Conservation (phyloP, 2,888 invertebrate species). For the Catocala sponsa region DNA sequence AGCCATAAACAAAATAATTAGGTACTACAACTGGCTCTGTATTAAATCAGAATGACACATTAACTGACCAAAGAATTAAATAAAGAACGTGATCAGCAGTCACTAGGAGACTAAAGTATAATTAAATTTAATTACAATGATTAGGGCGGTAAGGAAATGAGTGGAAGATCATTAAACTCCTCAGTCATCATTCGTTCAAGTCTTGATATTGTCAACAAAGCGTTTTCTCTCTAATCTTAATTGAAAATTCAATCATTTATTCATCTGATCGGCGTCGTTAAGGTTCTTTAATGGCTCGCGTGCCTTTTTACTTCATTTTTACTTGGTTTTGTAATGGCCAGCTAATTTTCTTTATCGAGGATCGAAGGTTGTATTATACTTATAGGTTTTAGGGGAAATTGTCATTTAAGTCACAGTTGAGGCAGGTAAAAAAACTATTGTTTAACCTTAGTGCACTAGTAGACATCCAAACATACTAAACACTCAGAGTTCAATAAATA, state of each 20-base stretch:
- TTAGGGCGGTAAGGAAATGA: constrained; percentile 16
- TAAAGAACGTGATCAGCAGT: too few relatives aligned
- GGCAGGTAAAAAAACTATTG: too few relatives aligned
- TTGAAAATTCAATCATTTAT: constrained; percentile 87
- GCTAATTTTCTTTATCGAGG: constrained; percentile 72
- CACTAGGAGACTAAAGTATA: neutral
- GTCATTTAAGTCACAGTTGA: constrained; percentile 15
- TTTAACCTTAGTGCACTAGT: too few relatives aligned
- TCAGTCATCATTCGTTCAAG: constrained; percentile 52
- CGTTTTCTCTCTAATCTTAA: constrained; percentile 78
- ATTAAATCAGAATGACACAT: too few relatives aligned
- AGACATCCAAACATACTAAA: too few relatives aligned
- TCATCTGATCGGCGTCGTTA: constrained; percentile 82
- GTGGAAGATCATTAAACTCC: constrained; percentile 46
- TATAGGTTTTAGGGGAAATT: constrained; percentile 28
- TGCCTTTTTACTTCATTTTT: constrained; percentile 75
- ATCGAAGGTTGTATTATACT: constrained; percentile 46
- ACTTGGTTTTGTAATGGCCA: constrained; percentile 70
- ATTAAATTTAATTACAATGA: constrained; percentile 38
- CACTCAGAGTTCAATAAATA: too few relatives aligned
- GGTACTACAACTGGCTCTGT: too few relatives aligned
- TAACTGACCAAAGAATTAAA: too few relatives aligned
- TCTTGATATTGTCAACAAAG: constrained; percentile 76
- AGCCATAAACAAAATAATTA: too few relatives aligned
- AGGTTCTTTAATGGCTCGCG: constrained; percentile 76